Evolutionary conservation across 1,140 invertebrate species (phyloP).

Genomic region (Thaumatotibia leucotreta): DNA sequence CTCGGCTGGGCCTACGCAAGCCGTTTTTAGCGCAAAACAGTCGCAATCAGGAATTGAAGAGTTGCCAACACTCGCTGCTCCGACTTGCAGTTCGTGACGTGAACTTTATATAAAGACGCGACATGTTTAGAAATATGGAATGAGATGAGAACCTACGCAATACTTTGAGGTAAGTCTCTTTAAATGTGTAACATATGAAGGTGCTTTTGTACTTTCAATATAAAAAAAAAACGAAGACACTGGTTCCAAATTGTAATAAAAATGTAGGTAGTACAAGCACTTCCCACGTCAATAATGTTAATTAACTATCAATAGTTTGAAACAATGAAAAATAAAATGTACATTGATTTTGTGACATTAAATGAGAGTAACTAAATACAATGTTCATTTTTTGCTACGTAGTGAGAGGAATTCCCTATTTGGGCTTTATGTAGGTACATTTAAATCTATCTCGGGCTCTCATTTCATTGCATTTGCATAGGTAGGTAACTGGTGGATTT

Average conservation of each 20-base stretch:
- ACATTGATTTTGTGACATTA: too few relatives aligned
- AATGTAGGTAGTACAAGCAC: neutral
- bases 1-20: neutral
- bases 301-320: neutral
- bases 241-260: neutral
- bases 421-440: neutral
- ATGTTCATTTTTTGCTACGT: too few relatives aligned
- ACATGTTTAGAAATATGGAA: conserved; percentile 6
- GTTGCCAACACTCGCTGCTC: neutral
- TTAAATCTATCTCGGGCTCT: too few relatives aligned
- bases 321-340: neutral
- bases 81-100: neutral
- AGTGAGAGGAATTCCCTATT: neutral
- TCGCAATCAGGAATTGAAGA: conserved; percentile 7
- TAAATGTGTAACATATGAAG: neutral
- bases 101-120: neutral
- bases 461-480: too few relatives aligned
- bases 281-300: neutral
- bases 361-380: neutral
- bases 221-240: neutral
- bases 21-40: conserved; percentile 10
- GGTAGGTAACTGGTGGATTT: neutral
- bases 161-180: neutral
- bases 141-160: neutral
- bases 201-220: conserved; percentile 1